Percentiles rank a stretch among this genome's conserved stretches.
Conservation (phyloP, 2,888 invertebrate species). For the Helobdella robusta region DNA sequence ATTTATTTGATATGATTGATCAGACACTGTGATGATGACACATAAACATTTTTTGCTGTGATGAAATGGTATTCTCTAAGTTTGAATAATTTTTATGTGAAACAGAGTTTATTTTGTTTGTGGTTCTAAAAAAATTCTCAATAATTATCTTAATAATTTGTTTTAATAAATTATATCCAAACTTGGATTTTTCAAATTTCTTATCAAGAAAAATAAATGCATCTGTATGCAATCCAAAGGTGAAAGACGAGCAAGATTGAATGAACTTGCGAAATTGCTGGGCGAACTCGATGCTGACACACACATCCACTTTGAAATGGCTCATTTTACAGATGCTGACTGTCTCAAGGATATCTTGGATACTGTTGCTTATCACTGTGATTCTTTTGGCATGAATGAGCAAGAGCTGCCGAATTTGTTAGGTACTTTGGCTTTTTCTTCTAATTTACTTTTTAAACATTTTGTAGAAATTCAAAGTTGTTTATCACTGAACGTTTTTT, state of each 20-base stretch:
- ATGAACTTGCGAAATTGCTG: constrained; percentile 62
- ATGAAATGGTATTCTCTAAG: no score
- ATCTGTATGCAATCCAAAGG: constrained; percentile 50
- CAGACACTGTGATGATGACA: not conserved
- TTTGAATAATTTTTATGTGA: no score
- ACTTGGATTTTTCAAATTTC: not conserved
- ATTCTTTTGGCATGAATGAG: constrained; percentile 79
- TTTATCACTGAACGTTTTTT: no score
- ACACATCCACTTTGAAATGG: constrained; percentile 72
- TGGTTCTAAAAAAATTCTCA: not conserved
- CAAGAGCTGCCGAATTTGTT: constrained; percentile 71
- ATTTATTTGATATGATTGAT: not conserved
- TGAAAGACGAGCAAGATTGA: constrained; percentile 58
- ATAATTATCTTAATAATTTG: no score
- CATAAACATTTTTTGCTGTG: not conserved
- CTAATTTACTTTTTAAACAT: no score
- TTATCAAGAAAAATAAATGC: no score
- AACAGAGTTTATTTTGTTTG: no score
- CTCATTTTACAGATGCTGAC: constrained; percentile 67
- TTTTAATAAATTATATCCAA: not conserved
- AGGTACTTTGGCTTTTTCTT: no score
- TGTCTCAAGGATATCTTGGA: constrained; percentile 61
- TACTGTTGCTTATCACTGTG: constrained; percentile 63
- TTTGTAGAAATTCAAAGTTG: no score
- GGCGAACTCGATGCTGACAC: constrained; percentile 56